A percentile compares a stretch with the other conserved stretches of the same genome.
Evolutionary conservation across 2,797 vertebrate species (phyloP).

Genomic region (Lepidocolaptes lacrymiger): DNA sequence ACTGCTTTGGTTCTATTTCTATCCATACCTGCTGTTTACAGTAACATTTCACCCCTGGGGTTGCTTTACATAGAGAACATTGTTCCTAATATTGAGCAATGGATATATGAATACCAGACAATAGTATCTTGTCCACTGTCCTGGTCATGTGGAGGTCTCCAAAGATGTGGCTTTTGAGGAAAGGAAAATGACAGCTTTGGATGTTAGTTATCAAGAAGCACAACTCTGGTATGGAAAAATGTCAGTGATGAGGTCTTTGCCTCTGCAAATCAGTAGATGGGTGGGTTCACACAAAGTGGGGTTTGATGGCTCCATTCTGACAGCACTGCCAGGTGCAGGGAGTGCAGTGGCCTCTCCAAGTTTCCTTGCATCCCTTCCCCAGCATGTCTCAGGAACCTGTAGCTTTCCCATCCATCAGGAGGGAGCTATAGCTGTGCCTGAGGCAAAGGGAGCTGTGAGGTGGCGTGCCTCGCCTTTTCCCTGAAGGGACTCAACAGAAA

Average conservation of each 20-base stretch:
- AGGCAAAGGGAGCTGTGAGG: not conserved
- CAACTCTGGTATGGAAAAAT: not conserved
- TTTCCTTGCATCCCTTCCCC: not conserved
- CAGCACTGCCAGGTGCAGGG: not conserved
- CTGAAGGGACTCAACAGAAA: not conserved
- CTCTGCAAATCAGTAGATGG: not conserved
- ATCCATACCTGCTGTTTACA: not conserved
- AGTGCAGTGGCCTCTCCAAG: not conserved
- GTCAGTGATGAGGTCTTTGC: not conserved
- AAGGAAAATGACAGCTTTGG: not conserved
- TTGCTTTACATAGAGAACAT: accelerated
- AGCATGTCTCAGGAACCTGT: not conserved
- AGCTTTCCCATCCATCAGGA: not conserved
- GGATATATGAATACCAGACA: not conserved
- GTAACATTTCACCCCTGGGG: not conserved
- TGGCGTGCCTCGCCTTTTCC: not conserved
- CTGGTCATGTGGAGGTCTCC: not conserved
- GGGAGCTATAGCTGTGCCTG: accelerated
- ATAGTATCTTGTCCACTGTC: not conserved
- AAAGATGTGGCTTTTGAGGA: not conserved
- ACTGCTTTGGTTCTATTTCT: not conserved
- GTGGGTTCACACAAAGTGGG: accelerated
- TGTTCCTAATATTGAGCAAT: not conserved
- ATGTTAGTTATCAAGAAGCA: not conserved
- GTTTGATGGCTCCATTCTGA: accelerated